These are phyloP conservation scores for Lacerta agilis DNA, from an alignment of 2,797 vertebrate species.

Conservation along the genomic window DNA sequence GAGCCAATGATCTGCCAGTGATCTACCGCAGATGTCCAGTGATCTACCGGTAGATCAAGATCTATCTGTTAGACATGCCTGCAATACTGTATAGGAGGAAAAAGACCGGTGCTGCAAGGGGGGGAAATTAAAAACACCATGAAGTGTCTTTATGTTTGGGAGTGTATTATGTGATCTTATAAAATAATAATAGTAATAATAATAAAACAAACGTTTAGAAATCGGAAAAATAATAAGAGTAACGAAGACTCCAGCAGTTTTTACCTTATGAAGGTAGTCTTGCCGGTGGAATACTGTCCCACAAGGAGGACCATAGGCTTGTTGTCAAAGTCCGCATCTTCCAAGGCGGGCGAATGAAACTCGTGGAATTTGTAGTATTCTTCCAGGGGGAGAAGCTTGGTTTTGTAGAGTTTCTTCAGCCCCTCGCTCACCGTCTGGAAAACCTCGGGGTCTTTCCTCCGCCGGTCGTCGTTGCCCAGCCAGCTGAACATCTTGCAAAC, in stretches of 20 bases:
- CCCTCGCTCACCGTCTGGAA: conserved; percentile 97
- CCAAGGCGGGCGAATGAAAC: conserved; percentile 95
- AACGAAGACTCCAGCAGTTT: accelerated
- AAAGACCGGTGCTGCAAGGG: no score
- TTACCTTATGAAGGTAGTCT: conserved; percentile 98
- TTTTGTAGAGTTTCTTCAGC: conserved; percentile 96
- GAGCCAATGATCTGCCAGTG: no score
- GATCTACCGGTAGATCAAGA: no score
- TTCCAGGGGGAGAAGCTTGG: conserved; percentile 94
- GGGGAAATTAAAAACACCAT: no score
- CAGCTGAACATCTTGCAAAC: conserved; percentile 92
- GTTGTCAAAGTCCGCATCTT: conserved; percentile 98
- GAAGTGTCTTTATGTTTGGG: no score
- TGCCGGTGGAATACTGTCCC: conserved; percentile 97
- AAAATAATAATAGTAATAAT: no score
- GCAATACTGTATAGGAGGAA: no score
- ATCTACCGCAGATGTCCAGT: no score
- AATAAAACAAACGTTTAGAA: no score
- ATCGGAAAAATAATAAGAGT: background rate
- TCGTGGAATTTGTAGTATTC: conserved; percentile 98
- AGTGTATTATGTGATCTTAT: no score
- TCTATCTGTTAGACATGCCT: no score
- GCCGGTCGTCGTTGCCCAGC: conserved; percentile 91
- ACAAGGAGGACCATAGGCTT: conserved; percentile 98
- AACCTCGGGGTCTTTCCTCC: conserved; percentile 95